These are phyloP conservation scores for Protosalanx chinensis DNA, from an alignment of 2,797 vertebrate species.

Conservation along the genomic window DNA sequence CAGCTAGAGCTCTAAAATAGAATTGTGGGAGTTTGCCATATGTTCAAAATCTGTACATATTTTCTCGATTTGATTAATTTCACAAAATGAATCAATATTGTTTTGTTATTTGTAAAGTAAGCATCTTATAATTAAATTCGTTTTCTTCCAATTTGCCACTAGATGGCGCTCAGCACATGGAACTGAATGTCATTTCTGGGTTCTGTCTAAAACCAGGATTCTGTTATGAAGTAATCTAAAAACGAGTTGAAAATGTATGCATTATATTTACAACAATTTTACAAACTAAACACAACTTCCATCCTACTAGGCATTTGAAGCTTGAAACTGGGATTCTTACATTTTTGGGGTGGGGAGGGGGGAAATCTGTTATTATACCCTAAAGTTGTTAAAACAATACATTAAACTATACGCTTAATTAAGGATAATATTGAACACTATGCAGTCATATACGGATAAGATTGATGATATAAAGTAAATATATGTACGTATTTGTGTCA, in stretches of 20 bases:
- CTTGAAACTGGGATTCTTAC: too few species aligned
- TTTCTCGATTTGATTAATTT: too few species aligned
- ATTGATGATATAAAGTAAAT: too few species aligned
- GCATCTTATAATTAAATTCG: conserved; percentile 3
- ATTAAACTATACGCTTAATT: background rate
- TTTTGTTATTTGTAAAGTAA: background rate
- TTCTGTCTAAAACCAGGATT: background rate
- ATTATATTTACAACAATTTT: too few species aligned
- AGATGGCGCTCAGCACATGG: conserved; percentile 55
- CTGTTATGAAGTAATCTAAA: background rate
- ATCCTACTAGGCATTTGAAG: too few species aligned
- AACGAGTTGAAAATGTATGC: too few species aligned
- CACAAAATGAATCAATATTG: background rate
- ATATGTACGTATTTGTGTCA: background rate
- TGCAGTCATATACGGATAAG: background rate
- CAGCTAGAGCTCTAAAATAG: background rate
- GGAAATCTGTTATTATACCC: too few species aligned
- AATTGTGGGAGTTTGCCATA: background rate
- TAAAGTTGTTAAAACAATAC: background rate
- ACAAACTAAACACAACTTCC: too few species aligned
- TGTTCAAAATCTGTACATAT: background rate
- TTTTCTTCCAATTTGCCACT: conserved; percentile 36
- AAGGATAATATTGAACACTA: background rate
- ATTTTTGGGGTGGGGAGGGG: too few species aligned
- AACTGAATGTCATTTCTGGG: background rate